Base-by-base conservation (phyloP, 2,113 vertebrate species). In the Xerus inauris region DNA sequence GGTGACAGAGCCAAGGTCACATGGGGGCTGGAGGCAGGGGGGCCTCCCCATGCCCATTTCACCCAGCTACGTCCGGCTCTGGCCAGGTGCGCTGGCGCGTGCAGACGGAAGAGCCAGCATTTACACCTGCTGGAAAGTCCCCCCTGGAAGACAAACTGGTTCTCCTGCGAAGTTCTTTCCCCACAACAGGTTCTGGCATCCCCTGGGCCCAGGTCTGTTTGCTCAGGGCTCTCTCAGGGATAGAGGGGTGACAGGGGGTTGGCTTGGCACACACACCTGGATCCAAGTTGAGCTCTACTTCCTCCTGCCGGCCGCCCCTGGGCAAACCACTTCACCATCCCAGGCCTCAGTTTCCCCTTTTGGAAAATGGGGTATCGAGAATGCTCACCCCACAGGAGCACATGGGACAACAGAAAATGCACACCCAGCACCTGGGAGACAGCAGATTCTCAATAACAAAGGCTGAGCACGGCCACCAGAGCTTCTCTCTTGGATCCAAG, bases 81-180 rank as follows among this genome's bases (percentile, higher is more conserved):
- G 0, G 64, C 64, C 4, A 16, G 2, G 54, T 49, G 42, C 13
- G 11, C 28, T 62, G 59, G 6, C 81, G 76, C 3, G 49, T 30
- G 12, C 4, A 62, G 84, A 87, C 0, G 0, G 75, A 51, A 79
- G 87, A 89, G 77, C 47, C 80, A 45, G 92, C 92, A 94, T 95
- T 93, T 67, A 82, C 95, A 79, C 87, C 86, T 9, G 59, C 30
- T 94, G 59, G 90, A 94, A 82, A 83, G 94, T 42, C 59, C 75
- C 84, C 91, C 16, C 6, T 0, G 30, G 91, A 93, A 96, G 96
- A 80, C 89, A 26, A 84, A 87, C 87, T 79, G 59, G 42, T 84
- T 92, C 84, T 91, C 65, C 88, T 96, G 95, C 93, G 89, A 87
- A 89, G 62, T 95, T 94, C 94, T 89, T 87, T 95, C 90, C 81